Conservation (phyloP, 2,888 invertebrate species). For the Chrysotoxum bicinctum region DNA sequence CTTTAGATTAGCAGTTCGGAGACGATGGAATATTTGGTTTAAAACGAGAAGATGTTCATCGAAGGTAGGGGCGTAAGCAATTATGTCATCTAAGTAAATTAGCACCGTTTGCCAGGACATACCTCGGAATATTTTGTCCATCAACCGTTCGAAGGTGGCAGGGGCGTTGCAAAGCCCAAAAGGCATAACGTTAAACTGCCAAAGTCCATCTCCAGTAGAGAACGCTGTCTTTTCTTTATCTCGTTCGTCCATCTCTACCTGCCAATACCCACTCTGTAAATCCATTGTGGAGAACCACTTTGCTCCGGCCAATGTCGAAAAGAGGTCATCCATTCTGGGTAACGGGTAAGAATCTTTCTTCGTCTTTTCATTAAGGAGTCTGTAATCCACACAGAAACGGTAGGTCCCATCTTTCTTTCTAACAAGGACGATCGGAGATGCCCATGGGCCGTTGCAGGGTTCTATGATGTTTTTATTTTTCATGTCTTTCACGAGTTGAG, state of each 20-base stretch:
- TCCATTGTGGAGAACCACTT: conserved; percentile 72
- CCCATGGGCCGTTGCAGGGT: conserved; percentile 33
- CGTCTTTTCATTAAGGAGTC: conserved; percentile 23
- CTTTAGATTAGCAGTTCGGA: background rate
- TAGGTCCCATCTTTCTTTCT: conserved; percentile 25
- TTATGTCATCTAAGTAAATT: conserved; percentile 72
- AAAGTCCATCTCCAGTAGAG: conserved; percentile 67
- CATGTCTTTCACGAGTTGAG: conserved; percentile 39
- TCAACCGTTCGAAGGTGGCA: conserved; percentile 71
- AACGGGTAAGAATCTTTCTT: conserved; percentile 14
- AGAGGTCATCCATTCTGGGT: conserved; percentile 58
- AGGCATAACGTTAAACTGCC: conserved; percentile 74
- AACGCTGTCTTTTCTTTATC: conserved; percentile 74
- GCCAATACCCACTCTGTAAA: conserved; percentile 69
- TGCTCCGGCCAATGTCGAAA: conserved; percentile 67
- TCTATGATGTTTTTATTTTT: conserved; percentile 25
- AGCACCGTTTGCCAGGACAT: conserved; percentile 65
- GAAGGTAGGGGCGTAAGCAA: conserved; percentile 53
- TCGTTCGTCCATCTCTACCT: conserved; percentile 34
- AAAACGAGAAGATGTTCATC: conserved; percentile 38
- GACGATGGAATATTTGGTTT: background rate
- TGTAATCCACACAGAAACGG: conserved; percentile 21
- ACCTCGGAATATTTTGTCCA: conserved; percentile 57
- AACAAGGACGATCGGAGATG: conserved; percentile 34
- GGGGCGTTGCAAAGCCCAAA: conserved; percentile 68